Base-by-base conservation (phyloP, 2,888 invertebrate genomes). In the Andricus quercusramuli region DNA sequence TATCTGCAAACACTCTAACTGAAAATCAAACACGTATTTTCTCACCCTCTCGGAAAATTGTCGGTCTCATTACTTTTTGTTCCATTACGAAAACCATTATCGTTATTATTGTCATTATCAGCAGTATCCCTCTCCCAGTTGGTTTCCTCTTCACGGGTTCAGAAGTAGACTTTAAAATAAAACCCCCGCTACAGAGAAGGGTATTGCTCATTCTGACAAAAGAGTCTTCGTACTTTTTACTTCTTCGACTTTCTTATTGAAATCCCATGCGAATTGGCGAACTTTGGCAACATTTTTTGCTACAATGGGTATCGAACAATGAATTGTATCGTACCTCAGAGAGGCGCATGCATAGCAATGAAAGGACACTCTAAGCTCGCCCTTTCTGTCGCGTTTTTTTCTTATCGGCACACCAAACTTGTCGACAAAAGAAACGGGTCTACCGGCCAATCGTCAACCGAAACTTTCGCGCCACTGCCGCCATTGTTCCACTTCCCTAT, bases 211-310 rank as follows among this genome's bases (percentile, higher is more conserved):
- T 59, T 59, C 56, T 22, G 8, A 56, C n/a, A 56, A 56, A 67
- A 22, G 22, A n/a, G 9, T 20, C 13, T 37, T 66, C 41, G 3
- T 37, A 37, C 11, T 66, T 66, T 56, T 29, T 25, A 17, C 47
- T 20, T 44, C 29, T 56, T 74, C n/a, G 51, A 47, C 37, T 77
- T 62, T 47, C 20, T n/a, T 37, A 81, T 81, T 79, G 77, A 80
- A 81, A 80, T 32, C 78, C 32, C 66, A 67, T 62, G 78, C 80
- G 80, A 85, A 85, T 85, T 85, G 83, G 80, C 82, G 79, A 84
- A 85, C 84, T 82, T 84, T 82, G 79, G 66, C 77, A 80, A 81
- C 83, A 79, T 77, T 83, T 79, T 79, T 51, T 51, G n/a, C 29
- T 56, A 74, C 67, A 67, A 67, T 67, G 67, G 41, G 2, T 13